phyloP scores from a whole-genome alignment of 1,140 invertebrate genomes.

The Philaenus spumarius region DNA sequence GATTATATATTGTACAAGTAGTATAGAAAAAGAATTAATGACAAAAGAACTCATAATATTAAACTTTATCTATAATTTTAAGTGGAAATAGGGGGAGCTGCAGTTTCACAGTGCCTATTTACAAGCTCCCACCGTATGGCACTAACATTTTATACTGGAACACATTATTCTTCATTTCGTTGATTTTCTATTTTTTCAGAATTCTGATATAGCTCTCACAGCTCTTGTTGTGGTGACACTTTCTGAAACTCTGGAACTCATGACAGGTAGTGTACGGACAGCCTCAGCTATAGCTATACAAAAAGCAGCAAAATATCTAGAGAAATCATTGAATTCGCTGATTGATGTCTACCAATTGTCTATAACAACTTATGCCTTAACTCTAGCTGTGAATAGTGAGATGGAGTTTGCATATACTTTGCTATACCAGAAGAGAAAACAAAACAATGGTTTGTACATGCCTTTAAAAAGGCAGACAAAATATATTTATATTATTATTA shows the following conservation, averaged over 20 bases:
- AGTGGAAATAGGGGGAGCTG: too few relatives aligned
- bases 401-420: conserved; percentile 39
- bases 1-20: too few relatives aligned
- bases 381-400: conserved; percentile 38
- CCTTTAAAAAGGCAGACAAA: too few relatives aligned
- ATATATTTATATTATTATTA: too few relatives aligned
- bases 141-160: too few relatives aligned
- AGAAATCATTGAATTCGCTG: conserved; percentile 37
- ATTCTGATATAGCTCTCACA: conserved; percentile 39
- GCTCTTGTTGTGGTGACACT: conserved; percentile 47
- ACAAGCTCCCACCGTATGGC: too few relatives aligned
- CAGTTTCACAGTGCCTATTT: too few relatives aligned
- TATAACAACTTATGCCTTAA: conserved; percentile 45
- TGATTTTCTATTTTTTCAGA: conserved; percentile 8
- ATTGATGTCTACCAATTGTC: conserved; percentile 46
- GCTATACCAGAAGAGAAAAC: conserved; percentile 21
- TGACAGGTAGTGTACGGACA: conserved; percentile 18
- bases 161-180: too few relatives aligned
- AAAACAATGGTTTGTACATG: conserved; percentile 13
- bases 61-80: too few relatives aligned
- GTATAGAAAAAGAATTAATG: too few relatives aligned
- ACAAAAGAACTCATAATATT: too few relatives aligned
- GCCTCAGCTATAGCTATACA: conserved; percentile 5
- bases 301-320: conserved; percentile 37
- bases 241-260: conserved; percentile 26